Percentiles rank a stretch among this genome's conserved stretches.
Conservation (phyloP, 1,140 invertebrate genomes). For the Camponotus pennsylvanicus region DNA sequence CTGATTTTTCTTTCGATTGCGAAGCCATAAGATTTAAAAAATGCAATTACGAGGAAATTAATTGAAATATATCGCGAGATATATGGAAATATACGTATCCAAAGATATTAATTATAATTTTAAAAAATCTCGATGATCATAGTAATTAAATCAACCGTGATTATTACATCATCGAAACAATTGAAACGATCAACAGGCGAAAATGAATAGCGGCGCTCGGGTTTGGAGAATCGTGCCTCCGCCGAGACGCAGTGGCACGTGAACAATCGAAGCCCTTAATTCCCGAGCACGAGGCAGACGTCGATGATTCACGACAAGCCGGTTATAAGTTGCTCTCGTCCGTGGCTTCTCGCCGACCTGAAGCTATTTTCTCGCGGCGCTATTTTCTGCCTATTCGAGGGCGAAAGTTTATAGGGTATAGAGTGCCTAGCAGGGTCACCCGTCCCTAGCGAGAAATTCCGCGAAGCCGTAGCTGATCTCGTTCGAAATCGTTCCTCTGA, state of each 20-base stretch:
- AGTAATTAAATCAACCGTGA: not conserved
- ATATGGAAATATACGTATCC: not conserved
- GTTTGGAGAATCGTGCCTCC: not conserved
- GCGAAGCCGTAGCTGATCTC: constrained; percentile 63
- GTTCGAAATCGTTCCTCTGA: constrained; percentile 57
- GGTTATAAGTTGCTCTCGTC: constrained; percentile 63
- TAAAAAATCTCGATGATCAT: not conserved
- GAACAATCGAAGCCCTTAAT: constrained; percentile 71
- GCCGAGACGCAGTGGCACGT: constrained; percentile 38
- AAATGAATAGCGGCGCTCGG: not conserved
- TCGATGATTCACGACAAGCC: constrained; percentile 77
- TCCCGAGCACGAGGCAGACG: constrained; percentile 68
- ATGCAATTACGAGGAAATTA: not conserved
- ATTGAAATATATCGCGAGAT: not conserved
- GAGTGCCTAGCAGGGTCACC: constrained; percentile 52
- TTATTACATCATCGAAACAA: constrained; percentile 24
- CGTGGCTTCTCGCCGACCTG: constrained; percentile 59
- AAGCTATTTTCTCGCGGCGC: constrained; percentile 55
- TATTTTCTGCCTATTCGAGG: constrained; percentile 60
- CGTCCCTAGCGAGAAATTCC: constrained; percentile 61
- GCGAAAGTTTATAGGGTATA: constrained; percentile 65
- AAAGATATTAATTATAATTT: not conserved
- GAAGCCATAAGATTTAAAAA: not conserved
- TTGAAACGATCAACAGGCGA: not conserved
- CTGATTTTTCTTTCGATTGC: not conserved